Conservation (phyloP, 2,797 vertebrate species). For the Chanos chanos region DNA sequence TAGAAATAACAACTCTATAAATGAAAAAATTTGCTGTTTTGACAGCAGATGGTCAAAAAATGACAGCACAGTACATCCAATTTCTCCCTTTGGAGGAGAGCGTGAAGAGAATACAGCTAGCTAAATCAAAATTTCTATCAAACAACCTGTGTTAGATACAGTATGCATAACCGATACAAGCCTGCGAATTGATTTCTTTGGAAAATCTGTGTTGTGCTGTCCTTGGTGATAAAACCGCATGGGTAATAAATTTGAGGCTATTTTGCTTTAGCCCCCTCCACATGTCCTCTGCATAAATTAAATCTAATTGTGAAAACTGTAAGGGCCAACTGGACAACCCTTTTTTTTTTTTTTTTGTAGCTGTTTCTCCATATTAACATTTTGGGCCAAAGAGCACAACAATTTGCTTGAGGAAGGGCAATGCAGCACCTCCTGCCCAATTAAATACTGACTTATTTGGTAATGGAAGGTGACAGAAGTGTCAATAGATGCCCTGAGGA, state of each 20-base stretch:
- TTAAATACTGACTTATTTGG: slow-evolving; percentile 5
- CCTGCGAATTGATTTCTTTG: neutral
- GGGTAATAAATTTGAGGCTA: neutral
- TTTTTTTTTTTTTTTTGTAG: neutral
- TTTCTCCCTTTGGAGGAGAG: slow-evolving; percentile 10
- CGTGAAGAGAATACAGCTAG: slow-evolving; percentile 8
- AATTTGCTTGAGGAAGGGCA: slow-evolving; percentile 8
- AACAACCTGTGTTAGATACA: neutral
- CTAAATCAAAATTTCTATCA: neutral
- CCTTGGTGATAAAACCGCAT: neutral
- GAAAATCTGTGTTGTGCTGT: neutral
- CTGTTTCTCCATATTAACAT: neutral
- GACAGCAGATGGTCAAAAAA: too few relatives aligned
- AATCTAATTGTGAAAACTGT: too few relatives aligned
- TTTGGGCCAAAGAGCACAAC: neutral
- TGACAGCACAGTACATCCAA: slow-evolving; percentile 22
- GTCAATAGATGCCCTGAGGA: neutral
- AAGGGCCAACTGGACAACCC: too few relatives aligned
- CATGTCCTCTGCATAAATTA: neutral
- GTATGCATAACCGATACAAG: slow-evolving; percentile 8
- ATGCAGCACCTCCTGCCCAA: neutral
- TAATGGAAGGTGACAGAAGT: neutral
- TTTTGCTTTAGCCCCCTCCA: neutral
- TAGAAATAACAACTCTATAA: too few relatives aligned
- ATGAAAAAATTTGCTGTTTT: too few relatives aligned